Conservation (phyloP, 2,888 invertebrate species). For the Andrena camellia region DNA sequence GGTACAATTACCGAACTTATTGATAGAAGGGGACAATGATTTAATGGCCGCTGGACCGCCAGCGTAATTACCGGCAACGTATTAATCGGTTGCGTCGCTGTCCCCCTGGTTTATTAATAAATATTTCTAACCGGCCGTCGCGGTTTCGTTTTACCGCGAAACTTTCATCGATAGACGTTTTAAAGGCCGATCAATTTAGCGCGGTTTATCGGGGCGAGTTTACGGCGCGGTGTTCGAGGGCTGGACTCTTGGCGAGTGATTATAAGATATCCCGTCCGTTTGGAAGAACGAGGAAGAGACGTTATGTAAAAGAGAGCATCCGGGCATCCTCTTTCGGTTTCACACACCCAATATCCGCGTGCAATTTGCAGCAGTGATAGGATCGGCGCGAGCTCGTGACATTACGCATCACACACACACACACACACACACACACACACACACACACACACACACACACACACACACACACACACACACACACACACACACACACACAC, state of each 20-base stretch:
- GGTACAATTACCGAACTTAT: constrained; percentile 52
- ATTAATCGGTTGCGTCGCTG: constrained; percentile 25
- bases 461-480: constrained; percentile 8
- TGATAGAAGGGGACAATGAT: constrained; percentile 42
- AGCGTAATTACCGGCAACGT: constrained; percentile 41
- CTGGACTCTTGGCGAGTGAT: not conserved
- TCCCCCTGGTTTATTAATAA: constrained; percentile 21
- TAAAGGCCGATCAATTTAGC: constrained; percentile 15
- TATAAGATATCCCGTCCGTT: not conserved
- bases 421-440: not conserved
- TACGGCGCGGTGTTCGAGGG: not conserved
- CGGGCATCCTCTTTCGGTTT: constrained; percentile 62
- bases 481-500: constrained; percentile 12
- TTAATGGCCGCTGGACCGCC: constrained; percentile 33
- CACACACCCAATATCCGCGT: constrained; percentile 54
- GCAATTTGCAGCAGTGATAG: constrained; percentile 71
- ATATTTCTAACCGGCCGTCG: constrained; percentile 20
- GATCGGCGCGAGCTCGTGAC: constrained; percentile 60
- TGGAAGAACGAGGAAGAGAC: not conserved
- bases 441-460: constrained; percentile 12
- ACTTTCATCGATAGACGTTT: not conserved
- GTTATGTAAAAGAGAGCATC: constrained; percentile 27
- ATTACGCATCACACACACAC: constrained; percentile 19
- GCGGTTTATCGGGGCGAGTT: not conserved
- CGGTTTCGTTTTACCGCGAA: not conserved